Evolutionary conservation across 2,113 vertebrate genomes (phyloP).

Genomic region (Arenaria interpres): DNA sequence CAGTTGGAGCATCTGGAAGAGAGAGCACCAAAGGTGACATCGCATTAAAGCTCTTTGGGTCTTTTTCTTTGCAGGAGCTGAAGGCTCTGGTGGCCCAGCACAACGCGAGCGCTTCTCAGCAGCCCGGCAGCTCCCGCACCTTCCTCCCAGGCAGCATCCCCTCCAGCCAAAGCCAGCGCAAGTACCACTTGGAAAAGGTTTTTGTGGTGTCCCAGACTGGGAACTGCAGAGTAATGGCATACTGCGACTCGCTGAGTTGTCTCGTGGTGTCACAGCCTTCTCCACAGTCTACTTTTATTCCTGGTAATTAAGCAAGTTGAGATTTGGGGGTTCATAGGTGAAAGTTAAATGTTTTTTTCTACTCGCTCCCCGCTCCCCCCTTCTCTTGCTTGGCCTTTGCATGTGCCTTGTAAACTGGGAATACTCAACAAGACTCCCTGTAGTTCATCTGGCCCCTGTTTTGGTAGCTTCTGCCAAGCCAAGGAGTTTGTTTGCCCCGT

Average conservation of each 20-base stretch:
- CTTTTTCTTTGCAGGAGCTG: constrained; percentile 82
- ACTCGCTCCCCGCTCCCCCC: neutral
- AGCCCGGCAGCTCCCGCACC: constrained; percentile 25
- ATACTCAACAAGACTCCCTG: fast-evolving
- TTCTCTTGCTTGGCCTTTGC: neutral
- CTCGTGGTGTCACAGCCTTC: constrained; percentile 92
- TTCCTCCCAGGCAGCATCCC: neutral
- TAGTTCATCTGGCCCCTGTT: neutral
- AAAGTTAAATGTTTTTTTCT: neutral
- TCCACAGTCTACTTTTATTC: constrained; percentile 86
- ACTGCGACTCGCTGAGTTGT: constrained; percentile 84
- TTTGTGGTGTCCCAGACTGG: constrained; percentile 87
- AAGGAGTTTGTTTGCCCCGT: neutral
- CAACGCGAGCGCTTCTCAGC: constrained; percentile 37
- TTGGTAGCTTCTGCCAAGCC: neutral
- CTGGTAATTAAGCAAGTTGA: constrained; percentile 77
- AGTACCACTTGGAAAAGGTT: constrained; percentile 85
- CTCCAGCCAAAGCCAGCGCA: constrained; percentile 74
- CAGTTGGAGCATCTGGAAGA: neutral
- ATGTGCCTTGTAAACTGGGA: neutral
- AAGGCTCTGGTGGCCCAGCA: constrained; percentile 79
- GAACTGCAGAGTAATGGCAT: constrained; percentile 88
- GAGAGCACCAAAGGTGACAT: neutral
- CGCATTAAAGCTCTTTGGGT: neutral
- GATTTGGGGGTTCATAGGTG: neutral